These are phyloP conservation scores for Pitangus sulphuratus DNA, from an alignment of 2,797 vertebrate species.

Conservation along the genomic window DNA sequence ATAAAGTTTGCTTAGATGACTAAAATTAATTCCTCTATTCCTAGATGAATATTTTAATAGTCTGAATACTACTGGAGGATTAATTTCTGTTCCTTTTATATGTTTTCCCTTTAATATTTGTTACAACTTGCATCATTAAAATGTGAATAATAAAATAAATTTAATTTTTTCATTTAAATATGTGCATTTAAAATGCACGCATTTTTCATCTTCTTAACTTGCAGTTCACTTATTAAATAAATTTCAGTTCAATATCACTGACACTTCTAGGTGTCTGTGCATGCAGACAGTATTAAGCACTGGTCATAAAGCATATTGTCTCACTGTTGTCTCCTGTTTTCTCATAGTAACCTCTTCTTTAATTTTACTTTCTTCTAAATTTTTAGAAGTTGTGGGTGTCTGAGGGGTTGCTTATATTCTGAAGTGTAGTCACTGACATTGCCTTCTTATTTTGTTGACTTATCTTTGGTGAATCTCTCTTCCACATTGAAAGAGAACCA, in stretches of 20 bases:
- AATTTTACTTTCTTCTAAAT: not conserved
- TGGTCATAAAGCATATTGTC: not conserved
- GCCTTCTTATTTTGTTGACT: not conserved
- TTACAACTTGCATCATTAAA: not conserved
- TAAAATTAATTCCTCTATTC: not conserved
- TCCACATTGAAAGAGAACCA: accelerated
- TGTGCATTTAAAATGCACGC: not conserved
- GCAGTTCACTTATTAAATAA: not conserved
- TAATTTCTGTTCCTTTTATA: not conserved
- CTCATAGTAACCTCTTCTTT: not conserved
- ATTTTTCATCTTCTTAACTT: not conserved
- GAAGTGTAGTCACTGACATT: not conserved
- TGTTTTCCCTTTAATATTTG: not conserved
- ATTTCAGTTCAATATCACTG: not conserved
- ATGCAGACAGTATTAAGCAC: not conserved
- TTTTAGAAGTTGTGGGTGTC: not conserved
- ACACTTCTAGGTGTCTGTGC: accelerated
- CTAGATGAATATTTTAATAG: not conserved
- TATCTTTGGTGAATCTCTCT: not conserved
- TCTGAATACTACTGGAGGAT: not conserved
- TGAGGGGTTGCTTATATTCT: not conserved
- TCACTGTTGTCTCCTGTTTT: not conserved
- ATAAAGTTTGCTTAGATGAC: not conserved
- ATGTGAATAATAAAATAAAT: not conserved
- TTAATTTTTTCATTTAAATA: not conserved